A percentile compares a stretch with the other conserved stretches of the same genome.
phyloP scores from a whole-genome alignment of 2,888 invertebrate genomes.

The Strigamia maritima region DNA sequence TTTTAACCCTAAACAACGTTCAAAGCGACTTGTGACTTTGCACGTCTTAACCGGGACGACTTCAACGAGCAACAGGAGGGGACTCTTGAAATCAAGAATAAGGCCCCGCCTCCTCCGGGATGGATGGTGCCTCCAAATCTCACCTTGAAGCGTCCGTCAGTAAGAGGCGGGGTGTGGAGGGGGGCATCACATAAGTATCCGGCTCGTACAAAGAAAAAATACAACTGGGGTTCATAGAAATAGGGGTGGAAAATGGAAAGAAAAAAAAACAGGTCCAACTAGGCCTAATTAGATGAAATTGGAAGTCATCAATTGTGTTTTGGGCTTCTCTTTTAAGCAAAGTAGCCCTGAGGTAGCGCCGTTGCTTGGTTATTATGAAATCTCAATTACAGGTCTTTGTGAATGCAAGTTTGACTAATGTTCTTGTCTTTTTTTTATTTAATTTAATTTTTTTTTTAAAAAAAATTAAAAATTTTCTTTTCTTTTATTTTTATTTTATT shows the following conservation, averaged over 20 bases:
- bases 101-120: constrained; percentile 36
- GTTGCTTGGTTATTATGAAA: constrained; percentile 31
- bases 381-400: constrained; percentile 9
- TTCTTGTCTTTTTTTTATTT: background rate
- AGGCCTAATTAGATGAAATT: constrained; percentile 18
- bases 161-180: background rate
- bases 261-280: background rate
- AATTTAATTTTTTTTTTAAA: background rate
- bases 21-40: background rate
- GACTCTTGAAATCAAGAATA: constrained; percentile 35
- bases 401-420: background rate
- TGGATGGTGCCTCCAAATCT: constrained; percentile 34
- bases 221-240: background rate
- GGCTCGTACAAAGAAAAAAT: constrained; percentile 11
- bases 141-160: constrained; percentile 37
- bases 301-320: constrained; percentile 26
- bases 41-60: constrained; percentile 25
- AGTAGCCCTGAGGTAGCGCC: background rate
- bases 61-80: constrained; percentile 17
- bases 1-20: background rate
- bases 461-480: background rate
- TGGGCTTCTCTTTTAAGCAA: constrained; percentile 9
- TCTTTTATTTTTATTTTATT: background rate
- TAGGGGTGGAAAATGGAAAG: background rate
- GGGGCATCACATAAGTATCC: constrained; percentile 26